Percentiles rank a stretch among this genome's conserved stretches.
These are phyloP conservation scores for Drosophila hamatofila DNA, from an alignment of 2,888 invertebrate species.

Conservation along the genomic window DNA sequence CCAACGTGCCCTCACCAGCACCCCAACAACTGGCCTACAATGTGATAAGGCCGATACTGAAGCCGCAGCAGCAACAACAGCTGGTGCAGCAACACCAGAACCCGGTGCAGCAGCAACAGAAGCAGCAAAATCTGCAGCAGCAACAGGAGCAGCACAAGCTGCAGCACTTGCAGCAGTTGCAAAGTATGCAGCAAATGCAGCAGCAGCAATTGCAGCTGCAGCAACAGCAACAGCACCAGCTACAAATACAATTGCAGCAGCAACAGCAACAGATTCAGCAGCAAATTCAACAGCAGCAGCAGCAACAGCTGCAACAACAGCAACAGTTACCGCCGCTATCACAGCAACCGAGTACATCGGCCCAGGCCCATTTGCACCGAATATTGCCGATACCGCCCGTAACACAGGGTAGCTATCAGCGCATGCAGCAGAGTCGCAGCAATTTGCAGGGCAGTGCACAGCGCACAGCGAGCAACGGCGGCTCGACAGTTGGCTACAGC, in stretches of 20 bases:
- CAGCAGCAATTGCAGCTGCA: slow-evolving; percentile 41
- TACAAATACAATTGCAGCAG: not conserved
- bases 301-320: not conserved
- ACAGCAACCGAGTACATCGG: not conserved
- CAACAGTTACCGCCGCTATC: slow-evolving; percentile 4
- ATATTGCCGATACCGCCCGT: slow-evolving; percentile 74
- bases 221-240: slow-evolving; percentile 45
- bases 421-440: slow-evolving; percentile 71
- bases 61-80: slow-evolving; percentile 66
- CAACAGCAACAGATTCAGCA: slow-evolving; percentile 48
- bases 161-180: slow-evolving; percentile 54
- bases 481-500: not conserved
- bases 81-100: slow-evolving; percentile 47
- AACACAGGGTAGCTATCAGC: slow-evolving; percentile 69
- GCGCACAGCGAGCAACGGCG: slow-evolving; percentile 16
- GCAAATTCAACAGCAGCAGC: not conserved
- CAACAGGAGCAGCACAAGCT: slow-evolving; percentile 28
- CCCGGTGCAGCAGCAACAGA: slow-evolving; percentile 24
- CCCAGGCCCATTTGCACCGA: slow-evolving; percentile 57
- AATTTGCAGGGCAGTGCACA: slow-evolving; percentile 48
- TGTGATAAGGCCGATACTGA: slow-evolving; percentile 75
- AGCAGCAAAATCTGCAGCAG: slow-evolving; percentile 6
- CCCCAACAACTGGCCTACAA: slow-evolving; percentile 75
- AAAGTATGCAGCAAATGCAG: slow-evolving; percentile 24
- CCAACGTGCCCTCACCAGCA: slow-evolving; percentile 59